These are phyloP conservation scores for Astropecten irregularis DNA, from an alignment of 53 echinoderm and acorn worm species.

Conservation along the genomic window DNA sequence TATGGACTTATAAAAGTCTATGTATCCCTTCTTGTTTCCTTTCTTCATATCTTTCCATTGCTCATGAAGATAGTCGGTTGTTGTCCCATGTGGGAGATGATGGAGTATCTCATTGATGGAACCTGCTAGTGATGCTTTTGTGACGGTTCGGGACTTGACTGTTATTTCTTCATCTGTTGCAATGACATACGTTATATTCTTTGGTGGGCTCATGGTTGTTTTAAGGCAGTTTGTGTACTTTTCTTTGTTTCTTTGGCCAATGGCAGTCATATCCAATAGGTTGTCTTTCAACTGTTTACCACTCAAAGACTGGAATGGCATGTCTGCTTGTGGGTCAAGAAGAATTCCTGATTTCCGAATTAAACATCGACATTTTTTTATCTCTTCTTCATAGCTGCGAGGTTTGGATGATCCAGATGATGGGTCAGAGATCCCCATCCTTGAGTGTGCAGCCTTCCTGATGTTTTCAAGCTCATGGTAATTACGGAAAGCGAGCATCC, in stretches of 20 bases:
- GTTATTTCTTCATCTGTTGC: conserved; percentile 13
- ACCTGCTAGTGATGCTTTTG: conserved; percentile 15
- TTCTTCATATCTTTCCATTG: conserved; percentile 31
- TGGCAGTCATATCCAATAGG: not conserved
- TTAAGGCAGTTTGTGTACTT: not conserved
- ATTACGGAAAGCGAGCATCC: conserved; percentile 34
- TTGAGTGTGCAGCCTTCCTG: not conserved
- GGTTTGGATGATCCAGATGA: not conserved
- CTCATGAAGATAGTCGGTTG: conserved; percentile 7
- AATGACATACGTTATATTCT: not conserved
- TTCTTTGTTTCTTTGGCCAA: conserved; percentile 9
- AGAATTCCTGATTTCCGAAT: conserved; percentile 10
- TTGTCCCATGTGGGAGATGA: conserved; percentile 9
- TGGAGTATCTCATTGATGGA: conserved; percentile 1
- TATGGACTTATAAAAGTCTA: too few relatives aligned
- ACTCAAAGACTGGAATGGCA: conserved; percentile 4
- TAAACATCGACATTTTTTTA: not conserved
- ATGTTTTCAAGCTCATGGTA: conserved; percentile 34
- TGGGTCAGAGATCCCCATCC: conserved; percentile 30
- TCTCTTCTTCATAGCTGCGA: conserved; percentile 33
- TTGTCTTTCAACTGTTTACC: conserved; percentile 32
- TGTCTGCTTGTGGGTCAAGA: not conserved
- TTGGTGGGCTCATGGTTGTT: not conserved
- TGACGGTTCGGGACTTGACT: not conserved
- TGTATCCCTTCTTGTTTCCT: conserved; percentile 21